phyloP scores from a whole-genome alignment of 37 sponge, comb jelly and placozoan genomes.

The Spongilla lacustris region DNA sequence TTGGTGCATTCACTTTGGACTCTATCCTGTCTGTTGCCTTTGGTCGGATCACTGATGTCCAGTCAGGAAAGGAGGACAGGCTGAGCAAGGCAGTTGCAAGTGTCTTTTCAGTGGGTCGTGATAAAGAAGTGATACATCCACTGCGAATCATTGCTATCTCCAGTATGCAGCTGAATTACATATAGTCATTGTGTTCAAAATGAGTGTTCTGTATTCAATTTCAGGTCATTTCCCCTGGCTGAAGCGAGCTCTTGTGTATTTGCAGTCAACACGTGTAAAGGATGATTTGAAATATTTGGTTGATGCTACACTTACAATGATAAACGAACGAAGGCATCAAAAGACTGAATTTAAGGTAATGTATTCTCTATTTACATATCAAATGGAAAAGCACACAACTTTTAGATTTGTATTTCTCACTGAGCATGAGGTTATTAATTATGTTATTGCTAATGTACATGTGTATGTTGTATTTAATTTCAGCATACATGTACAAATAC shows the following conservation, averaged over 20 bases:
- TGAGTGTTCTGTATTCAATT: neutral
- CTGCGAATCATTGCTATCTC: neutral
- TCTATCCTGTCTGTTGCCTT: conserved; percentile 35
- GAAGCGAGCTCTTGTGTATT: neutral
- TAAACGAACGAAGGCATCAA: neutral
- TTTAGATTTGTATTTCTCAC: too few relatives aligned
- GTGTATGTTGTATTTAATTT: too few relatives aligned
- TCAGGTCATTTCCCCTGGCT: neutral
- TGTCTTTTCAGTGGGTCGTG: neutral
- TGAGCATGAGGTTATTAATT: too few relatives aligned
- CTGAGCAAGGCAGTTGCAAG: neutral
- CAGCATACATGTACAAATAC: too few relatives aligned
- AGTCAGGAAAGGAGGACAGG: conserved; percentile 1
- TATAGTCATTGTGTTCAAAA: neutral
- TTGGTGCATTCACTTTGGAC: conserved; percentile 14
- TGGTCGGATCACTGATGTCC: conserved; percentile 19
- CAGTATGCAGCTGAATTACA: neutral
- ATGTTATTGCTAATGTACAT: too few relatives aligned
- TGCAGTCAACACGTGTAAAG: neutral
- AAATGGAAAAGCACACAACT: too few relatives aligned
- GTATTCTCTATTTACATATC: too few relatives aligned
- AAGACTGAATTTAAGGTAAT: neutral
- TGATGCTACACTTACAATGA: neutral
- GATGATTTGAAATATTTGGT: neutral
- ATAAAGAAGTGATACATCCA: neutral